Evolutionary conservation across 2,113 vertebrate species (phyloP), one percentile per base, ranked within the genome.

Genomic region (Myotis lucifugus): DNA sequence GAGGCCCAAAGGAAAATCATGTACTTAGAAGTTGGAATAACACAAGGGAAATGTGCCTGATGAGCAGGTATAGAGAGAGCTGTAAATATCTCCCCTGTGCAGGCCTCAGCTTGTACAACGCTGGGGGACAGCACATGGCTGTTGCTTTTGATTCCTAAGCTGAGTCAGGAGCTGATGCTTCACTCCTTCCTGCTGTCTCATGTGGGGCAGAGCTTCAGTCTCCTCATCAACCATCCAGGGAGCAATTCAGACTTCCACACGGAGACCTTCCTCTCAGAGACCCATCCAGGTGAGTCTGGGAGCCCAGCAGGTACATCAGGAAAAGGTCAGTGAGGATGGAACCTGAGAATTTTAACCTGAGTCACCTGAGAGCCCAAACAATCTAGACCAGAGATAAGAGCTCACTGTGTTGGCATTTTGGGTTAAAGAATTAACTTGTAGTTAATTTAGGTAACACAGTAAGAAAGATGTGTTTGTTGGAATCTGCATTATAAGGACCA

Each of bases 321-420:
- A 40, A 19, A 72, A 5, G 6, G 21, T 69, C 6, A 37, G n/a
- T 19, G 50, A 48, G 23, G 18, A 15, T 50, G 10, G 79, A 90
- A 27, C 3, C 25, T 61, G n/a, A 50, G n/a, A 77, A 59, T 32
- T 13, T 48, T 84, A 76, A 23, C 8, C 18, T 64, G n/a, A 27
- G 25, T 85, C 11, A 23, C 3, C 2, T 61, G n/a, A 23, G 10
- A 85, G 4, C 25, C 42, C 37, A 40, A 2, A 5, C 2, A 23
- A 12, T 42, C 17, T 14, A 37, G 5, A 1, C 0, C 52, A 37
- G 52, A 34, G 34, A 50, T 3, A 0, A 61, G 9, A 59, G 2
- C 12, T 29, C 52, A 19, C 8, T 9, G 9, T 37, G 32, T 27
- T 14, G 59, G 19, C 27, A 8, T 9, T 40, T 6, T 67, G 17